phyloP scores from a whole-genome alignment of 2,113 vertebrate genomes.

The Notothenia coriiceps region DNA sequence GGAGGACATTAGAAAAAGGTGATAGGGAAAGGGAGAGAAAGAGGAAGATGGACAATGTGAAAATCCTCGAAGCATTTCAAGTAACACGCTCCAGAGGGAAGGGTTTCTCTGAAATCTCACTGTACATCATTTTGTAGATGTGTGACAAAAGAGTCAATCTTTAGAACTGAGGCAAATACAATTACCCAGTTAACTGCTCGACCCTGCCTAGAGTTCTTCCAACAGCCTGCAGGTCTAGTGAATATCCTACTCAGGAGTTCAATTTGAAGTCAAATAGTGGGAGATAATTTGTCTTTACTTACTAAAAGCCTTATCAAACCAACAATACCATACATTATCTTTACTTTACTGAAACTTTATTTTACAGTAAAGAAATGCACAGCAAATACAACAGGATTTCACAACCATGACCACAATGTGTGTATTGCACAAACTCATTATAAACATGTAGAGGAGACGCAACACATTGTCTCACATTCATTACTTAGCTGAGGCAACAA shows the following conservation, averaged over 20 bases:
- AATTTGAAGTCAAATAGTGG: neutral
- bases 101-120: constrained; percentile 15
- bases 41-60: constrained; percentile 36
- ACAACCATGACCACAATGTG: neutral
- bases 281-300: neutral
- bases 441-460: neutral
- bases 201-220: neutral
- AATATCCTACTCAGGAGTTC: constrained; percentile 1
- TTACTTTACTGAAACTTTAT: neutral
- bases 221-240: neutral
- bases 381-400: neutral
- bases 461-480: constrained; percentile 22
- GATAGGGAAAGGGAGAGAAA: constrained; percentile 23
- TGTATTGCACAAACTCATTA: constrained; percentile 13
- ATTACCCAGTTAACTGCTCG: constrained; percentile 38
- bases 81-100: constrained; percentile 27
- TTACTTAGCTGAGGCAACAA: constrained; percentile 38
- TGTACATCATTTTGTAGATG: constrained; percentile 22
- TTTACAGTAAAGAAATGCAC: neutral
- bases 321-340: neutral
- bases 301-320: neutral
- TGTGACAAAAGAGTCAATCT: constrained; percentile 26
- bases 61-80: constrained; percentile 56
- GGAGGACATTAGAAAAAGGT: constrained; percentile 14
- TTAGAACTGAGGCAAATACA: constrained; percentile 13